Conservation (phyloP, 92 coral and sea anemone species). For the Heliopora coerulea region DNA sequence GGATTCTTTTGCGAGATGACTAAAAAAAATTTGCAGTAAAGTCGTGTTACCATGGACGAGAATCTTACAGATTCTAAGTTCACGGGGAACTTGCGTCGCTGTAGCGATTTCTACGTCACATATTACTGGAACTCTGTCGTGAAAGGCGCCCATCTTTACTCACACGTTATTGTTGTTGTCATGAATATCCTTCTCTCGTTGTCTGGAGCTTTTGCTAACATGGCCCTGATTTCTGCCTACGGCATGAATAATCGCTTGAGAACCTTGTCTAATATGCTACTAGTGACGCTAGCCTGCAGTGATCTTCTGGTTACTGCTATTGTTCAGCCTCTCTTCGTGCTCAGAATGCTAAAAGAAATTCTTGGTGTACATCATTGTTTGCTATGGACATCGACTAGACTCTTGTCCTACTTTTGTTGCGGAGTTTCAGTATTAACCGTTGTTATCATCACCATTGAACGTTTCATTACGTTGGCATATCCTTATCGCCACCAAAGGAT, state of each 20-base stretch:
- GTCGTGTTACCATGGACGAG: background rate
- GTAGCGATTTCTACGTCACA: background rate
- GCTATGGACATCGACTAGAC: slow-evolving; percentile 18
- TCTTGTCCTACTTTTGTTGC: background rate
- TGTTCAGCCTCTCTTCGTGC: slow-evolving; percentile 1
- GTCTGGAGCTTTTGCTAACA: slow-evolving; percentile 12
- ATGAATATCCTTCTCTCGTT: background rate
- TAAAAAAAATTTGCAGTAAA: too few relatives aligned
- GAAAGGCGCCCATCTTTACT: background rate
- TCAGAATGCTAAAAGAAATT: background rate
- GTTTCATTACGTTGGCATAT: slow-evolving; percentile 29
- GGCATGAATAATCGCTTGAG: slow-evolving; percentile 1
- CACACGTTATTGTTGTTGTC: slow-evolving; percentile 1
- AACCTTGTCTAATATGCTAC: background rate
- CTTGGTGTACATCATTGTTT: slow-evolving; percentile 12
- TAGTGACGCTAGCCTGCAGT: slow-evolving; percentile 14
- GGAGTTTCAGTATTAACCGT: slow-evolving; percentile 24
- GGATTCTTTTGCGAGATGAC: too few relatives aligned
- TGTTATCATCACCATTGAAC: slow-evolving; percentile 17
- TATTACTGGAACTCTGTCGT: slow-evolving; percentile 24
- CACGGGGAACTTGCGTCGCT: background rate
- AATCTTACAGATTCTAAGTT: background rate
- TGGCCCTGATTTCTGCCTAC: background rate
- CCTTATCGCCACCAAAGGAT: slow-evolving; percentile 12
- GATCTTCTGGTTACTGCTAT: slow-evolving; percentile 20